Conservation (phyloP, 2,888 invertebrate genomes). For the Oscheius sp. region DNA sequence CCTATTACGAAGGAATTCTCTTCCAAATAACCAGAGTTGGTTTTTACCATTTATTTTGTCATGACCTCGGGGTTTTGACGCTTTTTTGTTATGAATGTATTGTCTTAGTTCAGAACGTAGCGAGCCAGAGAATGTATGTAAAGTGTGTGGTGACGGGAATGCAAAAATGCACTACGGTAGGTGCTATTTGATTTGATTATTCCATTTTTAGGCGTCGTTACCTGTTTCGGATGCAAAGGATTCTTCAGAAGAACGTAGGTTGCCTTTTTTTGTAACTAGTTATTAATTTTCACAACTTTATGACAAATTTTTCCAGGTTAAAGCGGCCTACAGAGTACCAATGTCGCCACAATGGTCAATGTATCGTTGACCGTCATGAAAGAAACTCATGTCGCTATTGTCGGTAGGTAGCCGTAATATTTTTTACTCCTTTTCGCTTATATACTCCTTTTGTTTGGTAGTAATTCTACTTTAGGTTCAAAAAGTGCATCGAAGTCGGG, state of each 20-base stretch:
- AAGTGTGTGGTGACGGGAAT: slow-evolving; percentile 68
- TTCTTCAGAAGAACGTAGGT: slow-evolving; percentile 61
- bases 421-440: too few species aligned
- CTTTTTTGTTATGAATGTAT: background rate
- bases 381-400: slow-evolving; percentile 59
- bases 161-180: slow-evolving; percentile 68
- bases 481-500: slow-evolving; percentile 68
- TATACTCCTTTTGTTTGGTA: too few species aligned
- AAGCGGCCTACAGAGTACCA: slow-evolving; percentile 68
- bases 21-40: slow-evolving; percentile 18
- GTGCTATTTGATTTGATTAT: background rate
- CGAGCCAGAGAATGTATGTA: slow-evolving; percentile 56
- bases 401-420: too few species aligned
- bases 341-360: slow-evolving; percentile 67
- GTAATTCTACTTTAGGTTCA: slow-evolving; percentile 69
- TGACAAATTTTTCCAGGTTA: slow-evolving; percentile 32
- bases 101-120: slow-evolving; percentile 7
- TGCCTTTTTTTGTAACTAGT: background rate
- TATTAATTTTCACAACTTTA: too few species aligned
- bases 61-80: too few species aligned
- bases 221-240: slow-evolving; percentile 60
- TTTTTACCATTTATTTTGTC: background rate
- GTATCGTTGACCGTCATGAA: slow-evolving; percentile 60
- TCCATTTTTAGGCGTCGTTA: slow-evolving; percentile 55
- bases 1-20: slow-evolving; percentile 21